Evolutionary conservation across 2,797 vertebrate species (phyloP).

Genomic region (Smutsia gigantea): DNA sequence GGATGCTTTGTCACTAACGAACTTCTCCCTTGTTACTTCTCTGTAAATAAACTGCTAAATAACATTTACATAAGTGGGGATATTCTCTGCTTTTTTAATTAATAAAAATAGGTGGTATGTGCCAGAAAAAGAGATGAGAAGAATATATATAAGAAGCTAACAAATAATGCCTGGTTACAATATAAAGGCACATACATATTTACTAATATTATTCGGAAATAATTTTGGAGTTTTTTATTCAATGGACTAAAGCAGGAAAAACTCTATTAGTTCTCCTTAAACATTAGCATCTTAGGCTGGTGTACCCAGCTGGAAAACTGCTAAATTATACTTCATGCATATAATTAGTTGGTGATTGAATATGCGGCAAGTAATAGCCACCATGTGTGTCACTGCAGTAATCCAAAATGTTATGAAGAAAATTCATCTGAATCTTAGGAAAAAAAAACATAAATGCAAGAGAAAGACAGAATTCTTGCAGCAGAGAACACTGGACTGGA

Average conservation of each 20-base stretch:
- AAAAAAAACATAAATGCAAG: neutral
- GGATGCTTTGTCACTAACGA: neutral
- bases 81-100: neutral
- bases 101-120: neutral
- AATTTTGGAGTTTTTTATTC: neutral
- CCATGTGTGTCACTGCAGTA: neutral
- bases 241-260: neutral
- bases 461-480: neutral
- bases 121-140: neutral
- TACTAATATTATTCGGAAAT: constrained; percentile 13
- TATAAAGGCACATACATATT: neutral
- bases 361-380: neutral
- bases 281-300: neutral
- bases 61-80: neutral
- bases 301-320: neutral
- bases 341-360: constrained; percentile 20
- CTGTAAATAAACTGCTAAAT: neutral
- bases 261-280: neutral
- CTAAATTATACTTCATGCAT: neutral
- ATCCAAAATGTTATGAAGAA: neutral
- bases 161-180: neutral
- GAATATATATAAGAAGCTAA: neutral
- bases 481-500: neutral
- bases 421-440: neutral
- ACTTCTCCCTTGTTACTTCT: neutral